These are phyloP conservation scores for Theretra japonica DNA, from an alignment of 2,888 invertebrate species.

Conservation along the genomic window DNA sequence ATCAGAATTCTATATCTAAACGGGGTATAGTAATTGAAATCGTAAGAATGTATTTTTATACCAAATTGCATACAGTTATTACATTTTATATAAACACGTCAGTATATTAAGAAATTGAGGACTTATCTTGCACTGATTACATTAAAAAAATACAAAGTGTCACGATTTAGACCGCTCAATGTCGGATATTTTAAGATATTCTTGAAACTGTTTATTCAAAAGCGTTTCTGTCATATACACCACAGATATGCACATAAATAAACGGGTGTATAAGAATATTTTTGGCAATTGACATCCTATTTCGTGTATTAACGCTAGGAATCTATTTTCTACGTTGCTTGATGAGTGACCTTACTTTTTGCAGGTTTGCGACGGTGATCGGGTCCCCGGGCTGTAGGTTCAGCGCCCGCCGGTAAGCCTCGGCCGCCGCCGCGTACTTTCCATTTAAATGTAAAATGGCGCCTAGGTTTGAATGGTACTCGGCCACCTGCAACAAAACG, in stretches of 20 bases:
- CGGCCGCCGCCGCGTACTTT: slow-evolving; percentile 94
- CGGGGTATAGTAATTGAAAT: slow-evolving; percentile 17
- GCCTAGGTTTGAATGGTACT: slow-evolving; percentile 96
- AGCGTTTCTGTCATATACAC: slow-evolving; percentile 10
- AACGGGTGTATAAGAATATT: slow-evolving; percentile 48
- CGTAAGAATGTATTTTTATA: slow-evolving; percentile 11
- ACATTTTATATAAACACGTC: not conserved
- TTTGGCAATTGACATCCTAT: slow-evolving; percentile 80
- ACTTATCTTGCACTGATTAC: not conserved
- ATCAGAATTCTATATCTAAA: slow-evolving; percentile 10
- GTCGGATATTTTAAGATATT: slow-evolving; percentile 21
- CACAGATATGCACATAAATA: slow-evolving; percentile 22
- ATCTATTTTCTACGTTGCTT: slow-evolving; percentile 68
- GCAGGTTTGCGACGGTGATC: slow-evolving; percentile 94
- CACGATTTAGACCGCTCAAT: slow-evolving; percentile 17
- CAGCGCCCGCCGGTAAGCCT: slow-evolving; percentile 93
- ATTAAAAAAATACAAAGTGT: slow-evolving; percentile 5
- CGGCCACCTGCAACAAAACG: slow-evolving; percentile 87
- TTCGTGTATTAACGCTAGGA: slow-evolving; percentile 38
- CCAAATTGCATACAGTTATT: not conserved
- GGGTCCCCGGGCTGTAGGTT: slow-evolving; percentile 94
- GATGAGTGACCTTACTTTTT: slow-evolving; percentile 77
- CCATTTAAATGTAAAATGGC: slow-evolving; percentile 97
- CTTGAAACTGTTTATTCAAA: slow-evolving; percentile 13
- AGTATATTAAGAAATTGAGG: slow-evolving; percentile 3